Evolutionary conservation across 2,113 vertebrate genomes (phyloP).

Genomic region (Passerina amoena): DNA sequence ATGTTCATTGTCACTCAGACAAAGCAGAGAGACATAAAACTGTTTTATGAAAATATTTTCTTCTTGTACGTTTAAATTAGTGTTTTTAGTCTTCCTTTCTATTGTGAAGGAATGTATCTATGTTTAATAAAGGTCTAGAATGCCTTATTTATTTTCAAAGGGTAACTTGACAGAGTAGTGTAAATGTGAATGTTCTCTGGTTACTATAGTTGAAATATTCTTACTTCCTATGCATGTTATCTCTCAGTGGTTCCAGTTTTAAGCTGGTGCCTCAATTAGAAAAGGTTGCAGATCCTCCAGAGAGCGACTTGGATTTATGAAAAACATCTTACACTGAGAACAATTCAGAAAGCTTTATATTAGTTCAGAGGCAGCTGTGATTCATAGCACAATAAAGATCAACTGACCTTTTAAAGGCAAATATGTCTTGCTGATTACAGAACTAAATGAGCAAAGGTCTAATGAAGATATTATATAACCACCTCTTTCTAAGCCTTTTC

Average conservation of each 20-base stretch:
- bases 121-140: neutral
- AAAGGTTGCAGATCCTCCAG: neutral
- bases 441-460: constrained; percentile 27
- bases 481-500: neutral
- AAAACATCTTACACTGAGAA: neutral
- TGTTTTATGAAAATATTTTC: neutral
- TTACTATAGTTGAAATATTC: neutral
- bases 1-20: neutral
- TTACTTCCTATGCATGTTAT: neutral
- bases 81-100: neutral
- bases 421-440: neutral
- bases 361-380: constrained; percentile 17
- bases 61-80: neutral
- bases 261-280: neutral
- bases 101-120: neutral
- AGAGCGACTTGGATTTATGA: neutral
- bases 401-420: constrained; percentile 45
- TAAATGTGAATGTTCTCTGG: neutral
- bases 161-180: neutral
- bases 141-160: neutral
- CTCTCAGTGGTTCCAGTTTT: neutral
- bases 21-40: neutral
- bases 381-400: constrained; percentile 47
- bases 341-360: constrained; percentile 1
- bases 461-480: neutral